Evolutionary conservation across 2,888 invertebrate genomes (phyloP), one percentile per base, ranked within the genome.

Genomic region (Euproctis similis): DNA sequence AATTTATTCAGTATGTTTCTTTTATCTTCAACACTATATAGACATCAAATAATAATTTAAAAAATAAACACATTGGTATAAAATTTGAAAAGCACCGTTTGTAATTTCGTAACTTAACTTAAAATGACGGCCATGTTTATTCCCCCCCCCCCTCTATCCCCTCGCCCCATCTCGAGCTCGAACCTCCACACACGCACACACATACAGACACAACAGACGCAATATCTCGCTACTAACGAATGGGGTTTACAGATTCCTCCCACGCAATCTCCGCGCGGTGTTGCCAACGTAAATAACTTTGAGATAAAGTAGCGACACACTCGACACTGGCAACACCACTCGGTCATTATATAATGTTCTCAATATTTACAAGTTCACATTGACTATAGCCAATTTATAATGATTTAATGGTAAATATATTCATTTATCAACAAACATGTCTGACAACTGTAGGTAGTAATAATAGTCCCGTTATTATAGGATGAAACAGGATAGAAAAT

Each of bases 161-260:
- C 9, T 30, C 39, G n/a, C 23, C 14, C 42, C 14, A 14, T 14
- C 14, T 6, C 14, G 14, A 4, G 14, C 6, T 14, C 14, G 6
- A 14, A 4, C 14, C 14, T 14, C 6, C 4, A 14, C 4, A 4
- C 14, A 14, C 14, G 6, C 14, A 14, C n/a, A n/a, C 14, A 14
- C 14, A 14, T 4, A 14, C 39, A 40, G 38, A 38, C 43, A 33
- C 30, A 39, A 21, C 31, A 39, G 29, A 45, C 42, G 41, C 27
- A 43, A 53, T 38, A 50, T 52, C 50, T 53, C 57, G 42, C 58
- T 56, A 59, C 57, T 61, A 59, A 53, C 57, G 53, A 66, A 63
- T 74, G 76, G 76, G 76, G 76, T 74, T 74, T 67, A 59, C 63
- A 39, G 46, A 56, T 48, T 46, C 43, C 53, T 42, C 49, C 52